Evolutionary conservation across 2,113 vertebrate species (phyloP).

Genomic region (Carettochelys insculpta): DNA sequence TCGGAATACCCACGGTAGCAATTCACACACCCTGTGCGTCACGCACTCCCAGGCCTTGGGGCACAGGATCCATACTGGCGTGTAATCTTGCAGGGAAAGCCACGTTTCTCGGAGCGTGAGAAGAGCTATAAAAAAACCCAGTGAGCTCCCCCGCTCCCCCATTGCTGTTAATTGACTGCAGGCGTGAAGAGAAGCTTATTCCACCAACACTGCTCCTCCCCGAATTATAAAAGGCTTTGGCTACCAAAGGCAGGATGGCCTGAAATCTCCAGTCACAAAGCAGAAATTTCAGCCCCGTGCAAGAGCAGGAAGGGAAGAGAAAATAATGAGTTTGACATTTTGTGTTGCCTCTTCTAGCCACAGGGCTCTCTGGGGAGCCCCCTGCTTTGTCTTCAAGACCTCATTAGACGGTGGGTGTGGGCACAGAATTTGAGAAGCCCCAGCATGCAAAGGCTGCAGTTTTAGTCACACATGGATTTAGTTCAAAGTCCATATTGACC

Average conservation of each 20-base stretch:
- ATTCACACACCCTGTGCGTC: not conserved
- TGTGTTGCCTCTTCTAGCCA: accelerated
- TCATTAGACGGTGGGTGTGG: not conserved
- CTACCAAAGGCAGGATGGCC: not conserved
- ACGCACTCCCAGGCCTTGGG: not conserved
- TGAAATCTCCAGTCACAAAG: not conserved
- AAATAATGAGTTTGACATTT: accelerated
- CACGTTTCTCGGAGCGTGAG: not conserved
- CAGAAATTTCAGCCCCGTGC: not conserved
- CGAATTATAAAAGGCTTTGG: not conserved
- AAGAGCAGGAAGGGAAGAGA: accelerated
- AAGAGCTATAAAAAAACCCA: not conserved
- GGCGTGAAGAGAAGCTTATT: not conserved
- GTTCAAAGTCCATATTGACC: accelerated
- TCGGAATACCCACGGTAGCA: not conserved
- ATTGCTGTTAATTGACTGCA: not conserved
- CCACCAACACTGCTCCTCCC: not conserved
- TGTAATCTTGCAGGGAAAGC: not conserved
- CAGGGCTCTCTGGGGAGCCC: accelerated
- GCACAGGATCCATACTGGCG: not conserved
- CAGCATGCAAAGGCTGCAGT: accelerated
- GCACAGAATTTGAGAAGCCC: not conserved
- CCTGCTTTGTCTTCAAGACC: not conserved
- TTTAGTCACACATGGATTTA: accelerated
- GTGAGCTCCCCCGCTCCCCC: not conserved